Base-by-base conservation (phyloP, 37 sponge, comb jelly and placozoan genomes). In the Axinella damicornis region DNA sequence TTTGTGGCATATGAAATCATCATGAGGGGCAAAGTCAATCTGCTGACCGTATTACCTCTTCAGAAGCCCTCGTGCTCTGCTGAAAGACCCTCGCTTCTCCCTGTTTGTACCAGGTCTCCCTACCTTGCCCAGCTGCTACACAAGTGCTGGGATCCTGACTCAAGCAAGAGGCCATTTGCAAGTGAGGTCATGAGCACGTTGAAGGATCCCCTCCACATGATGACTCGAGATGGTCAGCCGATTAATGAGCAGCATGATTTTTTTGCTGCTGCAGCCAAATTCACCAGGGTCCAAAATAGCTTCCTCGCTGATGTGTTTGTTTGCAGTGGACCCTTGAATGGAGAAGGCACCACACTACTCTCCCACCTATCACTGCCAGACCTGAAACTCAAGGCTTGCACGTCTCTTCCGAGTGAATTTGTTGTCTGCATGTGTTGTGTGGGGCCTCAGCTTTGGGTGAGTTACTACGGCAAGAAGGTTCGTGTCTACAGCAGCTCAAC, bases 1-100 rank as follows among this genome's bases (percentile, higher is more conserved):
- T 92, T 92, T 75, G 78, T 85, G 30, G 65, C 89, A 19, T 92
- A 88, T 57, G 88, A 92, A 37, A 83, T 92, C 19, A 61, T 92
- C 39, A 88, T 78, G 24, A 57, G 82, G 27, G 84, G 41, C 25
- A 72, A 55, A 39, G 52, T 92, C 13, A 58, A 85, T 28, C 19
- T 70, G 36, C 24, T n/a, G 14, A 60, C 69, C 31, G 69, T 36
- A 9, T 65, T 74, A 9, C 70, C 83, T 17, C 66, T 87, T 2
- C 65, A 71, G 68, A 62, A 60, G 31, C 66, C 53, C 31, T n/a
- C 31, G 2, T 31, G 17, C 6, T n/a, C 31, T 41, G 22, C 41
- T 62, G 62, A 32, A 12, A n/a, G 90, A 31, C 93, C 93, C 21
- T 40, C 66, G 0, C 71, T 92, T 0, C 55, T 57, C 2, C 81